Evolutionary conservation across 2,113 vertebrate genomes (phyloP), one percentile per base, ranked within the genome.

Genomic region (Seriola dumerili): DNA sequence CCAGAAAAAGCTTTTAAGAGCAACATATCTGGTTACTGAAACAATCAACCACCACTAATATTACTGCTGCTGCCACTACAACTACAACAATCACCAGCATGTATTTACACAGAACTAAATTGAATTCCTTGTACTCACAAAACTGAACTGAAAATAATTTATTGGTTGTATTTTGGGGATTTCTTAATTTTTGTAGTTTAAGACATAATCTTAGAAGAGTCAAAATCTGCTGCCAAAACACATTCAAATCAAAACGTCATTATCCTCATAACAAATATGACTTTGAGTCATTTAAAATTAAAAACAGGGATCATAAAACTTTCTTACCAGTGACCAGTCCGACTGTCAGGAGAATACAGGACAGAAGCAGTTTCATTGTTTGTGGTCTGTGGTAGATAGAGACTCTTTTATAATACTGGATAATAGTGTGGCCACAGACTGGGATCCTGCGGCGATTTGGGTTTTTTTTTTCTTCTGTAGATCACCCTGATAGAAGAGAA

Each of bases 291-390:
- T 44, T 34, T 12, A 29, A 52, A 23, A 55, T 19, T n/a, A 1
- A 59, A 71, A 12, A 11, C 1, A 67, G 36, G 1, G 32, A 44
- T 59, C 0, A 50, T 54, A 21, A 50, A 52, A 21, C 0, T 1
- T 4, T 71, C 93, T 88, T 90, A 95, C 94, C 94, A 65, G 66
- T 57, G 55, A 63, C 81, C 54, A 85, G 61, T 63, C 63, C 76
- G 3, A 83, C 72, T 25, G 89, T 82, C 73, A 93, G 80, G 32
- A 92, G 78, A 36, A 80, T 4, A 63, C 74, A 87, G 23, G 36
- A 52, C 50, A 94, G 68, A 16, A 85, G 40, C 52, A 46, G 70
- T 64, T 70, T 91, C 89, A 94, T 93, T 40, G 61, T 77, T 64
- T 80, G 29, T 52, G 73, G 8, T 66, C 34, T 32, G 40, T 54